These are phyloP conservation scores for Chaetura pelagica DNA, from an alignment of 2,113 vertebrate genomes.

Conservation along the genomic window DNA sequence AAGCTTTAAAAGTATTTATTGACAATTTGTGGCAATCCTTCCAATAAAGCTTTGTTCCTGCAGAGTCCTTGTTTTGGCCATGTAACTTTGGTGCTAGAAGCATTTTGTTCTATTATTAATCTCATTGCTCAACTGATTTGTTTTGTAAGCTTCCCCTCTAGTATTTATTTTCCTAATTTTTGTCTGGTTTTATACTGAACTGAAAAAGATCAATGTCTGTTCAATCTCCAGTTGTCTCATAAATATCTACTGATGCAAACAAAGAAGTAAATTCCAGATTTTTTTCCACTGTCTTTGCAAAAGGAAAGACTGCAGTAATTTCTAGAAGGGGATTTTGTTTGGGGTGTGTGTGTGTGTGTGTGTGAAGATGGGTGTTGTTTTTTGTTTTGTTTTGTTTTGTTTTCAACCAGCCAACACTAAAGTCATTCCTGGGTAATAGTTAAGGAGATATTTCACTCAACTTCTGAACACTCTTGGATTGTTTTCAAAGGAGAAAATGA, in stretches of 20 bases:
- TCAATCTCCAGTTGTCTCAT: background rate
- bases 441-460: constrained; percentile 62
- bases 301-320: constrained; percentile 1
- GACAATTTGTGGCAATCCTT: background rate
- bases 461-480: constrained; percentile 48
- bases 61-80: background rate
- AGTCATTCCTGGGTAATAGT: constrained; percentile 36
- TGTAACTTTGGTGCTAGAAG: background rate
- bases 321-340: background rate
- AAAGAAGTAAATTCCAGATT: background rate
- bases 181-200: background rate
- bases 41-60: background rate
- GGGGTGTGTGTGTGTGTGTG: background rate
- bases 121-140: background rate
- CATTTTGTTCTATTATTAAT: background rate
- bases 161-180: background rate
- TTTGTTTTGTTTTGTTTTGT: background rate
- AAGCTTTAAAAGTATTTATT: background rate
- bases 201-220: background rate
- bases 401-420: background rate
- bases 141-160: background rate
- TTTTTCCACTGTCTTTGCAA: background rate
- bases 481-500: constrained; percentile 59
- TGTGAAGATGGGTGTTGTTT: too few species aligned
- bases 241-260: background rate